Base-by-base conservation (phyloP, 1,140 invertebrate genomes). In the Drosophila pseudoananassae region DNA sequence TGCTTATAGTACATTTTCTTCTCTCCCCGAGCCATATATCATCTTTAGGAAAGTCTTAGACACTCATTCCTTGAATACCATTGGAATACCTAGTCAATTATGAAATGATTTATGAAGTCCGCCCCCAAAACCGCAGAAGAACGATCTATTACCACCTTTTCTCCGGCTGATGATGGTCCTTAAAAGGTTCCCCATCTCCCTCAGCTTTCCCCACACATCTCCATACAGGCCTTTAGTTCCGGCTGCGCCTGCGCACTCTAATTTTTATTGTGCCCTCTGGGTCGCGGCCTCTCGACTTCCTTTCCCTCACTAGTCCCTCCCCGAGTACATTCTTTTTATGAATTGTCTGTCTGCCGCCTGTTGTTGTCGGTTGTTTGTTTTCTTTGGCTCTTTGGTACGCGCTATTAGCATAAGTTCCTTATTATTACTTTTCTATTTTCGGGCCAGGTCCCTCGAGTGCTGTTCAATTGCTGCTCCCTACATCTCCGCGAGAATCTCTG, bases 341-440 rank as follows among this genome's bases (percentile, higher is more conserved):
- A 88, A 87, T 83, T 87, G 82, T 66, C 63, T 43, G 40, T 7
- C 40, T 57, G 55, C 52, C 57, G 56, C 52, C 47, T 60, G 50
- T 23, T 25, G 27, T 17, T 72, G 69, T 72, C 58, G 31, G 53
- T 78, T 71, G 52, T 56, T 66, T 61, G 45, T 66, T 47, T 72
- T 76, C 49, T 70, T 74, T 70, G 69, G 66, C 73, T 75, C 45
- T 85, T 88, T 87, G 82, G 82, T 72, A 87, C 82, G 82, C 82
- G 82, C 82, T 76, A 87, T 87, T 87, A 87, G 75, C 82, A 83
- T 87, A 72, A 82, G 78, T 76, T 88, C 54, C 60, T 73, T 76
- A 33, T 66, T 80, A 57, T 71, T 79, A 45, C 72, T 58, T 58
- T 55, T 70, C 66, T 70, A 70, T 69, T 69, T 52, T 69, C 63